Base-by-base conservation (phyloP, 2,113 vertebrate genomes). In the Trachemys scripta region DNA sequence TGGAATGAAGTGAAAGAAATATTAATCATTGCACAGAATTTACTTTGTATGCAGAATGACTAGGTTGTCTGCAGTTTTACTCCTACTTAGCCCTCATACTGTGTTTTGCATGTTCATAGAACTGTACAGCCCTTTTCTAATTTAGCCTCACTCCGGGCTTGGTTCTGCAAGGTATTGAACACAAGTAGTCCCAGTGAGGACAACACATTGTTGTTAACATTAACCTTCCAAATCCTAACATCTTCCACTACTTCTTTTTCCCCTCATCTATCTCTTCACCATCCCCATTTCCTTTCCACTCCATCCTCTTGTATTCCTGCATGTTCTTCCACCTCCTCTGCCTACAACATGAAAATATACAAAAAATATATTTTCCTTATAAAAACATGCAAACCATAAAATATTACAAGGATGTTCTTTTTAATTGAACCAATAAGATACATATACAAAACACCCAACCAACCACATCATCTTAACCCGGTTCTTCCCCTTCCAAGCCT, bases 1-100 rank as follows among this genome's bases (percentile, higher is more conserved):
- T 95, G 91, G 88, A 96, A 87, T 94, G 92, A 92, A 79, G 92
- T 96, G 93, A 96, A 97, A 97, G 85, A n/a, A 62, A 22, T 82
- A 50, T 89, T 90, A 96, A 95, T 92, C 84, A 80, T 82, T 88
- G 45, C 0, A 1, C 50, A 91, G 82, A 84, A 83, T 94, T 96
- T 93, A 47, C 80, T 92, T 90, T 85, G 84, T 84, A 81, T 91
- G 51, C 65, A 85, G 20, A 95, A 22, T 81, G 85, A 92, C 25
- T 31, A 42, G n/a, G 12, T 59, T 94, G 80, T 84, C 92, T 84
- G 91, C 96, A 38, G 14, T 62, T 95, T 91, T 91, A n/a, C 75
- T 75, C 3, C 42, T 93, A 5, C 38, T 88, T 19, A 56, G 47
- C 90, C 72, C 17, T 56, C 79, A 80, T 38, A 38, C 8, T 10